Evolutionary conservation across 2,113 vertebrate species (phyloP).

Genomic region (Dendropsophus ebraccatus): DNA sequence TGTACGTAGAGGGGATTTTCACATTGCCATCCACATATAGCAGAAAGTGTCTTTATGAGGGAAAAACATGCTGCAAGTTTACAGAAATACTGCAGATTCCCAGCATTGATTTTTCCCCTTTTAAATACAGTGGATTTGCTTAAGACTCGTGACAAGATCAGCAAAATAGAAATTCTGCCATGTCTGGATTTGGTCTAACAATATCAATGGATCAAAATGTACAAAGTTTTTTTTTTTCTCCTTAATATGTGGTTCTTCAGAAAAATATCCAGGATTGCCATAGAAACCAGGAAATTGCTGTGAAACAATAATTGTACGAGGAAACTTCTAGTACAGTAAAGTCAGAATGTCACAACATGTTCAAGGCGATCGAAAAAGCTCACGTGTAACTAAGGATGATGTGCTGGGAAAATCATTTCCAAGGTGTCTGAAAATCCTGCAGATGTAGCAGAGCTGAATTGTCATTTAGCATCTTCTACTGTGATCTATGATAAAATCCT

Average conservation of each 20-base stretch:
- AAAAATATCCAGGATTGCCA: not conserved
- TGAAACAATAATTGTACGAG: not conserved
- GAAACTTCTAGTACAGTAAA: not conserved
- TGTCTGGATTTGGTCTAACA: too few relatives aligned
- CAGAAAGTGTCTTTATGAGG: too few relatives aligned
- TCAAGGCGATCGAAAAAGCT: not conserved
- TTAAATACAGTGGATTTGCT: too few relatives aligned
- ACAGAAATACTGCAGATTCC: too few relatives aligned
- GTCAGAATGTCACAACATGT: not conserved
- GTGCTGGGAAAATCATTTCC: too few relatives aligned
- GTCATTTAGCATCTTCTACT: not conserved
- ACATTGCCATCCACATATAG: too few relatives aligned
- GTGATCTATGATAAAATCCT: not conserved
- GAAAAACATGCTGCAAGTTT: too few relatives aligned
- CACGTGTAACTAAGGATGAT: not conserved
- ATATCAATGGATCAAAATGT: not conserved
- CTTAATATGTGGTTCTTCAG: not conserved
- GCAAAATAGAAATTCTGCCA: too few relatives aligned
- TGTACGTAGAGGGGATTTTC: too few relatives aligned
- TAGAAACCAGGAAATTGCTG: not conserved
- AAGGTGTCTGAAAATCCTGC: not conserved
- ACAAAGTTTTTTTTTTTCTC: not conserved
- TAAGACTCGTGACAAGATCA: too few relatives aligned
- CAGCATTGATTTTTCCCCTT: too few relatives aligned
- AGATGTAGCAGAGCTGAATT: not conserved